Base-by-base conservation (phyloP, 35 echinoderm and acorn worm species). In the Amphiura filiformis region DNA sequence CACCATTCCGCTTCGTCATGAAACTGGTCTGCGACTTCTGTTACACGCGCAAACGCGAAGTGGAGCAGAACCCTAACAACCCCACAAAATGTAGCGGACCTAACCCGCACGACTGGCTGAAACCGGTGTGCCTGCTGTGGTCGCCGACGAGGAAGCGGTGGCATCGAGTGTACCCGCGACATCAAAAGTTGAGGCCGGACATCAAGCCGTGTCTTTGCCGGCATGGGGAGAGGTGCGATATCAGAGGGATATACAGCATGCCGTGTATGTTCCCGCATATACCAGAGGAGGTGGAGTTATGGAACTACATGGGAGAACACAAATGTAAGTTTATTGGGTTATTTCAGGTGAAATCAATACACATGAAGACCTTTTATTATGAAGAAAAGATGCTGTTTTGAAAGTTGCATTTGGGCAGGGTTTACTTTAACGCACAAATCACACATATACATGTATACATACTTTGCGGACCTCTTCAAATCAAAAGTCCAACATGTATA, bases 261-360 rank as follows among this genome's bases (percentile, higher is more conserved):
- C 82, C 88, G 35, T 98, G 96, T 47, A 92, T 94, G 93, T 92
- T 89, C 76, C 82, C 89, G 40, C 96, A 98, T 35, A 86, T 39
- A 12, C 52, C 38, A 31, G 96, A 90, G 57, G 96, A 98, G 79
- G 38, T 81, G 15, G 36, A 76, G 0, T 65, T 98, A 14, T 98
- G 96, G 96, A 91, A 47, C n/a, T 98, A 92, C 56, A 89, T 91
- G 87, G 57, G 37, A 17, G 36, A 90, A 44, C 81, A 89, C 82
- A 90, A 89, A 65, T 80, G 96, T 98, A 47, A 96, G 86, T 77
- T 47, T 47, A 47, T 47, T 47, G 41, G 17, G 4, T 47, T 47
- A 9, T 47, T 9, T 47, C 17, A 47, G 4, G 41, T 4, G 41
- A 47, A 47, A 47, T 47, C 41, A 47, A 47, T 47, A 47, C 41